A percentile compares a stretch with the other conserved stretches of the same genome.
phyloP scores from a whole-genome alignment of 2,888 invertebrate genomes.

The Epirrita christyi region DNA sequence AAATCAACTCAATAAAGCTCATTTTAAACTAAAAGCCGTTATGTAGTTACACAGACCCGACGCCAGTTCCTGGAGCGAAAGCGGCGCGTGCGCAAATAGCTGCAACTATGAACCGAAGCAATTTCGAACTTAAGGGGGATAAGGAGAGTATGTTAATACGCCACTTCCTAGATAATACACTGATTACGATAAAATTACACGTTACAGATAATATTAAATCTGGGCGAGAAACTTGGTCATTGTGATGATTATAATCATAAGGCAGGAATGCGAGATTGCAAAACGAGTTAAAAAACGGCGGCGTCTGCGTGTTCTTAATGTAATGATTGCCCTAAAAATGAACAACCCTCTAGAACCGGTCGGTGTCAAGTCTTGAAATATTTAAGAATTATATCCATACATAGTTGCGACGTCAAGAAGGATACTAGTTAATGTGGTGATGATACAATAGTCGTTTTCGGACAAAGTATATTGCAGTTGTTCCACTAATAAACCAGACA shows the following conservation, averaged over 20 bases:
- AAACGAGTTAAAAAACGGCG: conserved; percentile 29
- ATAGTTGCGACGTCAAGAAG: conserved; percentile 5
- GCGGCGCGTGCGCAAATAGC: conserved; percentile 54
- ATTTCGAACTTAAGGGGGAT: conserved; percentile 44
- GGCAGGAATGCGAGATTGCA: conserved; percentile 25
- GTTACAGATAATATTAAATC: conserved; percentile 29
- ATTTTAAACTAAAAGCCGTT: background rate
- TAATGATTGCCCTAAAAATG: conserved; percentile 40
- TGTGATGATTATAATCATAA: conserved; percentile 29
- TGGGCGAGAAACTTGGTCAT: conserved; percentile 32
- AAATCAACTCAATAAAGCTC: background rate
- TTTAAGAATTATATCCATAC: conserved; percentile 7
- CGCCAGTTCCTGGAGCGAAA: conserved; percentile 50
- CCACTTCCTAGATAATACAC: conserved; percentile 43
- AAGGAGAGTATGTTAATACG: conserved; percentile 46
- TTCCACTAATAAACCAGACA: background rate
- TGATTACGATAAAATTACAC: conserved; percentile 34
- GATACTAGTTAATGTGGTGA: background rate
- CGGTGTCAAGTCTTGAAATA: conserved; percentile 6
- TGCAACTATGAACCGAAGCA: conserved; percentile 44
- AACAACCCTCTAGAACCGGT: conserved; percentile 34
- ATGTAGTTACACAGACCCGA: conserved; percentile 13
- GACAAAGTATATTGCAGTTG: background rate
- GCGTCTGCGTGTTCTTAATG: conserved; percentile 37
- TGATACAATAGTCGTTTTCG: background rate